These are phyloP conservation scores for Lithophane ornitopus DNA, from an alignment of 2,888 invertebrate genomes.

Conservation along the genomic window DNA sequence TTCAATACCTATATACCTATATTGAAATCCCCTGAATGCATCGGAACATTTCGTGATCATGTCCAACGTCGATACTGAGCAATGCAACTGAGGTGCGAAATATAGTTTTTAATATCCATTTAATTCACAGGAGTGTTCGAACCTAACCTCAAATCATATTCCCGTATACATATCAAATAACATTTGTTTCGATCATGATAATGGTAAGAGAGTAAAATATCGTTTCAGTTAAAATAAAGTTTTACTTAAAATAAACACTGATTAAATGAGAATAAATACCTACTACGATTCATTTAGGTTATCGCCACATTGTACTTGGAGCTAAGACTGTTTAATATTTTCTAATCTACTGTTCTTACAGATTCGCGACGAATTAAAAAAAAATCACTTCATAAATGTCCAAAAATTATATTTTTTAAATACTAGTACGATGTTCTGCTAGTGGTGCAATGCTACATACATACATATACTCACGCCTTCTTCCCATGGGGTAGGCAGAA, in stretches of 20 bases:
- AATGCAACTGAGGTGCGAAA: constrained; percentile 24
- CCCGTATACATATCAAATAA: background rate
- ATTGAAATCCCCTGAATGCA: constrained; percentile 19
- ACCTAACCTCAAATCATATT: background rate
- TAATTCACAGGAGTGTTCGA: background rate
- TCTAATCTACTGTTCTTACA: background rate
- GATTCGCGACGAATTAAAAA: background rate
- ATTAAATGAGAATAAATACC: background rate
- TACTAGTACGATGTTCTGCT: background rate
- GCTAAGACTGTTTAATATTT: background rate
- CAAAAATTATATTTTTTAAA: background rate
- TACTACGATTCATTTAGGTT: background rate
- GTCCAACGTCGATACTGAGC: constrained; percentile 14
- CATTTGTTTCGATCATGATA: background rate
- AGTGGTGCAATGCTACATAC: background rate
- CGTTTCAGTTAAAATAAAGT: background rate
- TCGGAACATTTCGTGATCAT: constrained; percentile 6
- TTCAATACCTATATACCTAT: too few species aligned
- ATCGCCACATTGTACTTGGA: background rate
- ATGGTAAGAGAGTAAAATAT: background rate
- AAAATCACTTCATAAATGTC: background rate
- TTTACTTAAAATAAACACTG: background rate
- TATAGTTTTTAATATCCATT: constrained; percentile 20
- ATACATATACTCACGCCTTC: too few species aligned
- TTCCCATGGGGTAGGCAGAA: too few species aligned